These are phyloP conservation scores for Drosophila pseudotalamancana DNA, from an alignment of 2,888 invertebrate species.

Conservation along the genomic window DNA sequence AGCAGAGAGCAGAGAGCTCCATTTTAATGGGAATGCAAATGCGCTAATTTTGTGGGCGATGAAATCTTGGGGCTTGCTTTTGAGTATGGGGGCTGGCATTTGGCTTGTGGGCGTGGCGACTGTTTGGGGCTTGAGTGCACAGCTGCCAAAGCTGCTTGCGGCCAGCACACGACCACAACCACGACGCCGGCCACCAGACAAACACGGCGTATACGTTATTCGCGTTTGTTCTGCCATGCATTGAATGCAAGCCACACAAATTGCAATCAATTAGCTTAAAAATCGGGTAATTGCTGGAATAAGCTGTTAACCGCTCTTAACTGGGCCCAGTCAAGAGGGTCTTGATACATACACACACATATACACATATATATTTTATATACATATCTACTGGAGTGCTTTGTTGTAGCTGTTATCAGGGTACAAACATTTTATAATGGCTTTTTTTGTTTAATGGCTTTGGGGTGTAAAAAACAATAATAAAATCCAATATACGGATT, in stretches of 20 bases:
- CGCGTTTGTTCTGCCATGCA: background rate
- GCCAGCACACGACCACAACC: conserved; percentile 16
- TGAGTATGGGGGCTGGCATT: background rate
- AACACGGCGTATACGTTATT: conserved; percentile 42
- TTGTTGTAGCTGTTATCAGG: background rate
- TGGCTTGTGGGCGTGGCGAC: background rate
- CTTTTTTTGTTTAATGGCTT: background rate
- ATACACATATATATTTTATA: background rate
- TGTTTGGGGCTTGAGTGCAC: conserved; percentile 6
- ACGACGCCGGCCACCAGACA: conserved; percentile 40
- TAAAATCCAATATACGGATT: conserved; percentile 6
- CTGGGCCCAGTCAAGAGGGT: too few relatives aligned
- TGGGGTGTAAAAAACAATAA: conserved; percentile 1
- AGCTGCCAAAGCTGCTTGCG: conserved; percentile 12
- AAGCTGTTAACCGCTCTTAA: background rate
- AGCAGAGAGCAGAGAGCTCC: conserved; percentile 2
- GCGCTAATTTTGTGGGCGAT: conserved; percentile 18
- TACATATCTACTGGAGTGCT: background rate
- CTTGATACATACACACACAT: background rate
- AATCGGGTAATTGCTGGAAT: background rate
- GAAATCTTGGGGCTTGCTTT: background rate
- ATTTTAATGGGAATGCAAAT: conserved; percentile 31
- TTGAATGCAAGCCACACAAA: conserved; percentile 4
- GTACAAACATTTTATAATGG: background rate
- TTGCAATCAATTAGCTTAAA: background rate